A percentile compares a stretch with the other conserved stretches of the same genome.
phyloP scores from a whole-genome alignment of 1,140 invertebrate genomes.

The Bombus balteatus region DNA sequence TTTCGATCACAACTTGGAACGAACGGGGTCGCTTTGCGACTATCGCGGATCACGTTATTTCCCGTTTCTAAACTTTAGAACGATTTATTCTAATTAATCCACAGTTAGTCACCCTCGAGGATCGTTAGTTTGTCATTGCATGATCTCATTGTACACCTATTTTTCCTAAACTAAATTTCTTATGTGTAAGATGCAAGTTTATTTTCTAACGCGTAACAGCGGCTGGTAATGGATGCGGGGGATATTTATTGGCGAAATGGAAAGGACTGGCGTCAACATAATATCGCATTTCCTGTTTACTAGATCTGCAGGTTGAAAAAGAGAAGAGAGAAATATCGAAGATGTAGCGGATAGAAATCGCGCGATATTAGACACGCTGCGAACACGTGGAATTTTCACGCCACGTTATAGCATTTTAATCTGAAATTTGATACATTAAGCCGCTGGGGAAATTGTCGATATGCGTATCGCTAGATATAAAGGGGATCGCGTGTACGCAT shows the following conservation, averaged over 20 bases:
- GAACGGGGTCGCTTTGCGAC: no score
- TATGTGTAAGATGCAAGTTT: neutral
- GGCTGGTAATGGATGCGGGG: neutral
- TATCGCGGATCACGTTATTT: no score
- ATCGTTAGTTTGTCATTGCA: no score
- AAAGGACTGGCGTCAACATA: neutral
- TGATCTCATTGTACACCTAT: neutral
- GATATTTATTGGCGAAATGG: neutral
- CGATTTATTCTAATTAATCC: no score
- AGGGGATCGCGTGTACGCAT: neutral
- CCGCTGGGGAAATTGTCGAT: slow-evolving; percentile 4
- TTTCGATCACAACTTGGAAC: neutral
- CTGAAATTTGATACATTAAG: slow-evolving; percentile 16
- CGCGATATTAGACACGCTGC: neutral
- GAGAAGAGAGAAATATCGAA: neutral
- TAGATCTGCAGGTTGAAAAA: neutral
- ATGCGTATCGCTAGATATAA: neutral
- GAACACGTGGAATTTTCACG: neutral
- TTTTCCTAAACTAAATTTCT: neutral
- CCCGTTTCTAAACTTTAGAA: no score
- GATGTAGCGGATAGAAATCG: no score
- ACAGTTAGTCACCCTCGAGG: no score
- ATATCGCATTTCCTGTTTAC: neutral
- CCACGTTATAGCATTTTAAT: slow-evolving; percentile 23
- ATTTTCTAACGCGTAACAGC: neutral